Percentiles rank a stretch among this genome's conserved stretches.
Evolutionary conservation across 2,888 invertebrate genomes (phyloP).

Genomic region (Oithona nana): DNA sequence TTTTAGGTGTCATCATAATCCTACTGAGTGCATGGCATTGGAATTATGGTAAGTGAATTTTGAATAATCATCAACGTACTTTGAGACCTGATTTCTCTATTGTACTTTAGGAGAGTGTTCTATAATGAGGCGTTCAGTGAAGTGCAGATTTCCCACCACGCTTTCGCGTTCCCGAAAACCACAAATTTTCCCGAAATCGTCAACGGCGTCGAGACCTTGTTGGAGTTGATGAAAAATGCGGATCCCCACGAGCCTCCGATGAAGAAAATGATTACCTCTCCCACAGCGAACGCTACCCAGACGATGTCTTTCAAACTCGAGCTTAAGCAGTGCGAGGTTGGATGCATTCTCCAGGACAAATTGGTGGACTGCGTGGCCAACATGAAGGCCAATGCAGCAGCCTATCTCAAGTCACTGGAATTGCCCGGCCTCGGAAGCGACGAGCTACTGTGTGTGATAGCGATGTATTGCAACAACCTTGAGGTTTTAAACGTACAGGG

Average conservation of each 20-base stretch:
- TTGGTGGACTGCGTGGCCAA: not conserved
- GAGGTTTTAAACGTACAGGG: conserved; percentile 11
- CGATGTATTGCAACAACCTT: conserved; percentile 3
- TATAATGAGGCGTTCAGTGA: not conserved
- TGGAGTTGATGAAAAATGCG: not conserved
- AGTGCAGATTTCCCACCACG: conserved; percentile 3
- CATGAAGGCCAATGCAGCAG: not conserved
- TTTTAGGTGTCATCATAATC: conserved; percentile 8
- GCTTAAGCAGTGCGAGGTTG: conserved; percentile 10
- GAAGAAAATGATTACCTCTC: not conserved
- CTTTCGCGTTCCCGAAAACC: conserved; percentile 15
- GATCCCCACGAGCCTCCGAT: not conserved
- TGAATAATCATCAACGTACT: no score
- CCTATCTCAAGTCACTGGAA: not conserved
- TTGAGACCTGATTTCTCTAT: no score
- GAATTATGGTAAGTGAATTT: no score
- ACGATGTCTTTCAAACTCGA: conserved; percentile 14
- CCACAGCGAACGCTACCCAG: no score
- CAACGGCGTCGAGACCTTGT: not conserved
- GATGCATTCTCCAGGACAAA: not conserved
- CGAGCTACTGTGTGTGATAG: conserved; percentile 2
- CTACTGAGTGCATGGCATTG: conserved; percentile 6
- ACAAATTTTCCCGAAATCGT: conserved; percentile 13
- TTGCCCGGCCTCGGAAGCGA: conserved; percentile 4
- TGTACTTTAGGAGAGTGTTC: no score